These are phyloP conservation scores for Diabrotica virgifera DNA, from an alignment of 1,140 invertebrate genomes.

Conservation along the genomic window DNA sequence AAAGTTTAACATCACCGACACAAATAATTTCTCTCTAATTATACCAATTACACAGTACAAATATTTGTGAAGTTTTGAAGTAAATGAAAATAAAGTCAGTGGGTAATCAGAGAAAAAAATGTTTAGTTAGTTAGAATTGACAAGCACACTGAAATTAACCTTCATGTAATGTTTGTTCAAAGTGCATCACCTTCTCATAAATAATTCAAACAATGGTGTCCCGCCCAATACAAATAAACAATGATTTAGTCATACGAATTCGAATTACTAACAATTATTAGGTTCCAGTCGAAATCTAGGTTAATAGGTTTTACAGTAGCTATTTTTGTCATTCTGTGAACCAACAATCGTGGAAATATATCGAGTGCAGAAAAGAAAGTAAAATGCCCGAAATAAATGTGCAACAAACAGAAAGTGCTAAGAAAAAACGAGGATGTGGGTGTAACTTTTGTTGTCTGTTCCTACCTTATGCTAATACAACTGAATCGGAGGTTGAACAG, in stretches of 20 bases:
- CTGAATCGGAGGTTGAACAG: too few species aligned
- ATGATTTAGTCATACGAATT: not conserved
- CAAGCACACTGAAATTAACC: not conserved
- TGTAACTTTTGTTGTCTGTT: not conserved
- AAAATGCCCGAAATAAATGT: not conserved
- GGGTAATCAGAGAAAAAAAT: too few species aligned
- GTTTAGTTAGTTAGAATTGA: too few species aligned
- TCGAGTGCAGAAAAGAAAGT: not conserved
- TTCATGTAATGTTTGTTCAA: not conserved
- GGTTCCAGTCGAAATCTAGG: not conserved
- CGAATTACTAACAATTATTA: not conserved
- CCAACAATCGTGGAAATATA: not conserved
- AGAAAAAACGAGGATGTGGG: not conserved
- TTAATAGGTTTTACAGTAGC: not conserved
- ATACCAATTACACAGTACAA: too few species aligned
- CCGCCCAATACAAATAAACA: slow-evolving; percentile 5
- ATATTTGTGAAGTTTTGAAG: too few species aligned
- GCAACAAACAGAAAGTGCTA: not conserved
- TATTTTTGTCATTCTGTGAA: not conserved
- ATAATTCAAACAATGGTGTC: not conserved
- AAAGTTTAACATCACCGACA: too few species aligned
- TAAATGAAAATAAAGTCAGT: too few species aligned
- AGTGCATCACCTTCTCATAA: not conserved
- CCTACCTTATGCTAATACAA: too few species aligned
- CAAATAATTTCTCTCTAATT: too few species aligned